Evolutionary conservation across 23 tunicate species (phyloP), one percentile per base, ranked within the genome.

Genomic region (Botrylloides violaceus): DNA sequence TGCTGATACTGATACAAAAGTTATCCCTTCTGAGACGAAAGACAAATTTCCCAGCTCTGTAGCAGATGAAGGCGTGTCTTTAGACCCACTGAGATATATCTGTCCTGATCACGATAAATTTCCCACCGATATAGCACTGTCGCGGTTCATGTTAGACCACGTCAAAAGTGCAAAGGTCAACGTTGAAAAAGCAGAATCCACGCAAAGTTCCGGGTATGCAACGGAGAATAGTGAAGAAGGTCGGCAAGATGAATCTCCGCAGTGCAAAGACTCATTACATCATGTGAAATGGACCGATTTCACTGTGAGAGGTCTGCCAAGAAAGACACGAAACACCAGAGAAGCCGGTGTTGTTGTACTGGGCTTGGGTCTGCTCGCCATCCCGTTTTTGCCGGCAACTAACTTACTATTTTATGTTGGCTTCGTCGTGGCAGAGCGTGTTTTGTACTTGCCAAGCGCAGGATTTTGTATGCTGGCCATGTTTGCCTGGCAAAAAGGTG

Each of bases 331-430:
- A 43, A 43, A 43, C 15, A 43, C 53, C 15, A 43, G 12, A 43
- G 53, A 9, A 43, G 53, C 15, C 9, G 15, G 21, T 22, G 36
- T 60, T 12, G 33, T 64, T 1, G 6, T 81, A 21, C 64, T 87
- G 38, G 77, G 77, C 3, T 9, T 49, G 31, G 26, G 62, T n/a
- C 36, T 82, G 34, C n/a, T 77, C 20, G 4, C 73, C 22, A 58
- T 88, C 22, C 65, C 88, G 12, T 73, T 90, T 56, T 73, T 90
- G 32, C 90, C 90, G 30, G 84, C 85, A 1, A 71, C 85, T n/a
- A 90, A 90, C 73, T 49, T 90, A 35, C 66, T 90, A 22, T 83
- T 90, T 61, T 83, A 90, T 59, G 97, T 90, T 38, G 97, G 97
- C 4, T 90, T 90, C 47, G 90, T 90, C 2, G 32, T 90, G 9